Base-by-base conservation (phyloP, 2,888 invertebrate species). In the Drosophila prostipennis region DNA sequence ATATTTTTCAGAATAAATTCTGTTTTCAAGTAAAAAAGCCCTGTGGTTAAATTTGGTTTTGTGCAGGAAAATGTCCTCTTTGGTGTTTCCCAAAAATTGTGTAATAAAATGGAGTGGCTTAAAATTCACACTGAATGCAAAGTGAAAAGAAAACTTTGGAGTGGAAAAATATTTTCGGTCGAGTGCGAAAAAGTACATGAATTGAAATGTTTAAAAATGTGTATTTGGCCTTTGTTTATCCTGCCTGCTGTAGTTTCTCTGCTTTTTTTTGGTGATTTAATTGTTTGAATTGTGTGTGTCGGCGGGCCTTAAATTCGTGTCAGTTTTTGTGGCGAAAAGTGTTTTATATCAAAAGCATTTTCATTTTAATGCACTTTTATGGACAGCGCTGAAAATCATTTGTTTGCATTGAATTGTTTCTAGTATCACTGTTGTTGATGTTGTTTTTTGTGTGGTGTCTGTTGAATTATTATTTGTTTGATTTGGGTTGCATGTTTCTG, bases 401-500 rank as follows among this genome's bases (percentile, higher is more conserved):
- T 60, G 61, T 65, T 64, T 64, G 45, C 57, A 32, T 57, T 19
- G 29, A 19, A 58, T 58, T 40, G 55, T 29, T 64, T 63, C 13
- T 26, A 45, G 52, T 64, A 52, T 65, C 64, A 68, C 54, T 71
- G 48, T 67, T 58, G 67, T 52, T 49, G 52, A 67, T 73, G 45
- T 56, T 74, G 70, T 53, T 58, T n/a, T 52, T 19, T 37, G 34
- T 48, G 48, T 49, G 43, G 56, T 45, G 57, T 69, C 36, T 36
- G 37, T 69, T 57, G 49, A 54, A 16, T 65, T 73, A 65, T 64
- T 83, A 53, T 63, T 79, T 65, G 52, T 61, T 48, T 39, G 59
- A 68, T 64, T 59, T 64, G 51, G 76, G 60, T 69, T 67, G 43
- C 52, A 40, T 73, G 70, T 52, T 61, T 72, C 68, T 53, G 65